phyloP scores from a whole-genome alignment of 2,888 invertebrate genomes.

The Dendrolimus pini region DNA sequence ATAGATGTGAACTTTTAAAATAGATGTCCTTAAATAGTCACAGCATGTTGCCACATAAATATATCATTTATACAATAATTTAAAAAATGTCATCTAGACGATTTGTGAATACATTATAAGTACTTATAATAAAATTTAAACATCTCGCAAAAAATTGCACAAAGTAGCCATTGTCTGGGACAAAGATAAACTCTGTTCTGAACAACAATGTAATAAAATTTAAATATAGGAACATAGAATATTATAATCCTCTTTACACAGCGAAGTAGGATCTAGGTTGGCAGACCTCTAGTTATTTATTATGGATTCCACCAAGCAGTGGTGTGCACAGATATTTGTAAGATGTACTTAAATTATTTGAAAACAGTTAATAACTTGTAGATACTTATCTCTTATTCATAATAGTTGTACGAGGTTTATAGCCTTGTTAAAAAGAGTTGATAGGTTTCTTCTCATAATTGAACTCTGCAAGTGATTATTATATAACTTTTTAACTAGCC shows the following conservation, averaged over 20 bases:
- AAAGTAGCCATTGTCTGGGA: constrained; percentile 28
- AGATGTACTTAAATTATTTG: constrained; percentile 9
- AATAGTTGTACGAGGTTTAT: too few relatives aligned
- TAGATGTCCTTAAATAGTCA: neutral
- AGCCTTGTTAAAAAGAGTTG: too few relatives aligned
- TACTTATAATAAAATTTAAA: neutral
- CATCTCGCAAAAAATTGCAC: constrained; percentile 27
- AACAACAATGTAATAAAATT: constrained; percentile 55
- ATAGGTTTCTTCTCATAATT: too few relatives aligned
- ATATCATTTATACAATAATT: neutral
- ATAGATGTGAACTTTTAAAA: neutral
- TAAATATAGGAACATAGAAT: constrained; percentile 50
- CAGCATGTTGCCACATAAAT: neutral
- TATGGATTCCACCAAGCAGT: too few relatives aligned
- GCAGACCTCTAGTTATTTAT: too few relatives aligned
- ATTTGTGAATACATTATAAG: neutral
- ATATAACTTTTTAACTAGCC: too few relatives aligned
- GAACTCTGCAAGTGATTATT: too few relatives aligned
- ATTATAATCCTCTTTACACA: constrained; percentile 24
- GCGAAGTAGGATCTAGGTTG: too few relatives aligned
- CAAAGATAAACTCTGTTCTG: constrained; percentile 43
- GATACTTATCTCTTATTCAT: too few relatives aligned
- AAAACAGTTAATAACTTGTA: too few relatives aligned
- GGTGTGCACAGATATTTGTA: constrained; percentile 12
- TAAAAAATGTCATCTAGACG: neutral